Evolutionary conservation across 2,113 vertebrate genomes (phyloP), one percentile per base, ranked within the genome.

Genomic region (Pseudopodoces humilis): DNA sequence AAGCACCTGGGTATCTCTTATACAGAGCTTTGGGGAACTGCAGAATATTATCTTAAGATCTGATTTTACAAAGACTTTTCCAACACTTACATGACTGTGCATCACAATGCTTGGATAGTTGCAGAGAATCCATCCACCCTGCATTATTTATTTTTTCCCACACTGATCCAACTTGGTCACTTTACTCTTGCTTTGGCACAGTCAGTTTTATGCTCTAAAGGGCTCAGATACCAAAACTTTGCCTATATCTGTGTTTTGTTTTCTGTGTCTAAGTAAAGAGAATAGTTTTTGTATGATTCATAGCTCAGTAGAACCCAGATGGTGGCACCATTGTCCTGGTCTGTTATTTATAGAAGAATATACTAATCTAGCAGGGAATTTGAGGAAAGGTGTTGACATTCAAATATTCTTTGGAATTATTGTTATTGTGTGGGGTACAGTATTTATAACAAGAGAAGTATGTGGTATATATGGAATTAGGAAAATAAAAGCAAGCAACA

Each of bases 381-480:
- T 88, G 13, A 30, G 8, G n/a, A 71, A 79, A 67, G 43, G 3
- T 25, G 9, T 10, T 75, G 39, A 22, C 13, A 43, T 79, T 88
- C 37, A n/a, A 49, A 46, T 27, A 27, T 58, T 17, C 44, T 22
- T 82, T 74, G 33, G 14, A 76, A 53, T 83, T 74, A 31, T 18
- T 43, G 17, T 28, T 56, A 22, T 59, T 9, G 17, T 72, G 50
- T 1, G 8, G 3, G 6, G 9, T 50, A 35, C 1, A 0, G 6
- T 56, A 35, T 78, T 17, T 69, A 83, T n/a, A 39, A 35, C 19
- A 84, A 67, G 39, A 85, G 7, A 74, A 41, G 5, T 76, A 31
- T 49, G 27, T 60, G 6, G 3, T 50, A 35, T 33, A 44, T 30
- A 24, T 46, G 20, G 27, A 79, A 59, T 20, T 24, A 72, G 33